Evolutionary conservation across 2,113 vertebrate genomes (phyloP), one percentile per base, ranked within the genome.

Genomic region (Triplophysa siluroides): DNA sequence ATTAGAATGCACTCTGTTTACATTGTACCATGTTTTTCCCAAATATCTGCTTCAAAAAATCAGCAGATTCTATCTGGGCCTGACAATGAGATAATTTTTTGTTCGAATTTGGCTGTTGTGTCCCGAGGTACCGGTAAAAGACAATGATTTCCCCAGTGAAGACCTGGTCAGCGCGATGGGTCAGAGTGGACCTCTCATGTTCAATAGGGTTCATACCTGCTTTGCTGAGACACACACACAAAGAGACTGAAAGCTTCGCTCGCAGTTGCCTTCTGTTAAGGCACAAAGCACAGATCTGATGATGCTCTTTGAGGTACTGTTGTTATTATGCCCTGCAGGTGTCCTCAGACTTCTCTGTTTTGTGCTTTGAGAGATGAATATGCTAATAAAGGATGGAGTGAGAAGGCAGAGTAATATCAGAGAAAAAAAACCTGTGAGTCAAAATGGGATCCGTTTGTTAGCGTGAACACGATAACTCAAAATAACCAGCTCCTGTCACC

Each of bases 181-280:
- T 91, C 87, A 87, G 85, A 82, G 29, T 90, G 86, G 90, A 91
- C 89, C 82, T 89, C 81, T 85, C 80, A 84, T 88, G 89, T 93
- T 94, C 93, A 94, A 94, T 94, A 93, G 93, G 93, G 93, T 94
- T 94, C 93, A 94, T 94, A 92, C 90, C 88, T 83, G 90, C 92
- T 92, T 90, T 89, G 87, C 88, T 91, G 88, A 90, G 79, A 87
- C 82, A 89, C 87, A 83, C 79, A 78, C 41, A 81, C 50, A 81
- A 79, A 86, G 78, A 87, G 85, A 83, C 83, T 91, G 84, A 79
- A 91, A 87, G 85, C 85, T 87, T 91, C 91, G 87, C 87, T 92
- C 89, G 90, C 88, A 90, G 91, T 91, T 90, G 88, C 88, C 88
- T 91, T 89, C 90, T 92, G 91, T 91, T 89, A 88, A 87, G 90